These are phyloP conservation scores for Dolomedes plantarius DNA, from an alignment of 2,888 invertebrate genomes.

Conservation along the genomic window DNA sequence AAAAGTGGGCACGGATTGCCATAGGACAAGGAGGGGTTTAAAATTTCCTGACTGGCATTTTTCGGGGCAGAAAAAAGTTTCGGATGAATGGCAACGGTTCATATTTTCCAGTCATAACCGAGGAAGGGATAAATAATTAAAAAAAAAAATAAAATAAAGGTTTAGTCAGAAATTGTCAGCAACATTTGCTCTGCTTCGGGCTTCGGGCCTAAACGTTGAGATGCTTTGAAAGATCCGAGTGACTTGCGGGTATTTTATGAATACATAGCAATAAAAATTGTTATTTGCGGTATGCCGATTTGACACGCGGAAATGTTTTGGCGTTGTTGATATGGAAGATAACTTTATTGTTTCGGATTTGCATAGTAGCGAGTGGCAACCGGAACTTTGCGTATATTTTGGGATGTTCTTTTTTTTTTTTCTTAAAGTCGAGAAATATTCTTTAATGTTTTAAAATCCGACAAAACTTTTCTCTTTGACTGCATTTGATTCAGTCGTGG, in stretches of 20 bases:
- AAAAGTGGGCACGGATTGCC: slow-evolving; percentile 22
- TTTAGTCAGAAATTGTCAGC: slow-evolving; percentile 30
- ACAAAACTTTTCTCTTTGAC: no score
- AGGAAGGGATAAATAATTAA: no score
- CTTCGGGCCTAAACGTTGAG: slow-evolving; percentile 8
- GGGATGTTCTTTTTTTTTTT: no score
- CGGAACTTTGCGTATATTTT: no score
- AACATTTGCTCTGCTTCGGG: slow-evolving; percentile 39
- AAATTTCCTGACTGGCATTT: background rate
- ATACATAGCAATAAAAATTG: background rate
- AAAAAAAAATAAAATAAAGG: background rate
- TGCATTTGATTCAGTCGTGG: no score
- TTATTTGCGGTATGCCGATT: background rate
- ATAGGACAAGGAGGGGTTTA: background rate
- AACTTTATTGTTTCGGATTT: background rate
- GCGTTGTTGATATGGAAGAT: background rate
- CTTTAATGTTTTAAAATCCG: no score
- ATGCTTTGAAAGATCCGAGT: background rate
- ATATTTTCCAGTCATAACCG: background rate
- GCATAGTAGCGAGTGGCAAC: no score
- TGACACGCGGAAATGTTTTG: no score
- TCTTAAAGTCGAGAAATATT: no score
- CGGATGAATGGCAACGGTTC: background rate
- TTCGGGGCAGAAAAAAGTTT: slow-evolving; percentile 1
- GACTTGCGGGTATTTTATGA: background rate